Conservation (phyloP, 2,797 vertebrate genomes). For the Myotis myotis region DNA sequence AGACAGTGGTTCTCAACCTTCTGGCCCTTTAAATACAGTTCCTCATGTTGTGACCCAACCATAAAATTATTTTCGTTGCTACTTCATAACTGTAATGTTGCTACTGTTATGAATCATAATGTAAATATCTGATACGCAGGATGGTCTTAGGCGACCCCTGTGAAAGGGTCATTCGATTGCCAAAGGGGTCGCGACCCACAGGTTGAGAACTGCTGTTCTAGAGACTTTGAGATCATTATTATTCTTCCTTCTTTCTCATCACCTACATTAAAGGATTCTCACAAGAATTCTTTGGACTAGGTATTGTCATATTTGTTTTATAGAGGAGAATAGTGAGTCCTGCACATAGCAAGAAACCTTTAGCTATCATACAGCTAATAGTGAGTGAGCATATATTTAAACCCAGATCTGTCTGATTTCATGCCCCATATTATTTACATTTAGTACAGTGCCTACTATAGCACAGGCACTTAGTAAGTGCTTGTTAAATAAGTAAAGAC, state of each 20-base stretch:
- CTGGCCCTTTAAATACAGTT: too few species aligned
- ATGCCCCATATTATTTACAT: not conserved
- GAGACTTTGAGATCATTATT: not conserved
- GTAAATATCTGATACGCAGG: too few species aligned
- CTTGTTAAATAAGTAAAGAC: not conserved
- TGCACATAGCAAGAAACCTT: not conserved
- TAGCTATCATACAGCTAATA: not conserved
- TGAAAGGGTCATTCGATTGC: too few species aligned
- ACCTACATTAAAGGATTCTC: not conserved
- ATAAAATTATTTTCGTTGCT: too few species aligned
- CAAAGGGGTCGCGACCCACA: too few species aligned
- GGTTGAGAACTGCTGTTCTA: not conserved
- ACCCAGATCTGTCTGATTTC: not conserved
- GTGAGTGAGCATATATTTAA: not conserved
- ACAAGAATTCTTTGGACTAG: not conserved
- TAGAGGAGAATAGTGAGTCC: not conserved
- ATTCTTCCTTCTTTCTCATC: not conserved
- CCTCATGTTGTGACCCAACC: too few species aligned
- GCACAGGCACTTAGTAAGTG: not conserved
- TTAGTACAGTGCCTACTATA: not conserved
- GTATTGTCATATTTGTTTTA: not conserved
- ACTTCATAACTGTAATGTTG: too few species aligned
- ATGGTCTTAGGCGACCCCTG: too few species aligned
- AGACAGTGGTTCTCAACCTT: too few species aligned
- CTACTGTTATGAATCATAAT: too few species aligned